phyloP scores from a whole-genome alignment of 2,113 vertebrate genomes.

The Dipodomys spectabilis region DNA sequence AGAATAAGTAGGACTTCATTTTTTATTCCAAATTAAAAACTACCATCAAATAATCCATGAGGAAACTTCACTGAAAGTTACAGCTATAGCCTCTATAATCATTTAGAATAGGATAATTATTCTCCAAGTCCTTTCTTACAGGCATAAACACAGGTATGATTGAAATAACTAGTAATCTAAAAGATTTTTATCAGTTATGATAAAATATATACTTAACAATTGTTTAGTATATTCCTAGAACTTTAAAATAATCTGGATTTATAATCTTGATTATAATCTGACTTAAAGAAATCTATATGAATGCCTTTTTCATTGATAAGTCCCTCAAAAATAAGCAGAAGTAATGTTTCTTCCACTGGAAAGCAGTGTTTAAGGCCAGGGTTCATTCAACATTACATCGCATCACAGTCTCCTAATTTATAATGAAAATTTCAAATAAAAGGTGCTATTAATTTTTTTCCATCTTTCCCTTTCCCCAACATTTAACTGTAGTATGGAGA shows the following conservation, averaged over 20 bases:
- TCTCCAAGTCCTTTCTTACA: constrained; percentile 53
- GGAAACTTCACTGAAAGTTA: constrained; percentile 65
- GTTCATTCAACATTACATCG: background rate
- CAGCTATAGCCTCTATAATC: constrained; percentile 50
- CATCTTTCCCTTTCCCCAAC: constrained; percentile 13
- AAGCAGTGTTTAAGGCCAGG: background rate
- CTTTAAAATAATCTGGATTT: constrained; percentile 26
- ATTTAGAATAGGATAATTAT: constrained; percentile 51
- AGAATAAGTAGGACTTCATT: constrained; percentile 45
- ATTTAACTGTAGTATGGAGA: constrained; percentile 6
- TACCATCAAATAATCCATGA: constrained; percentile 57
- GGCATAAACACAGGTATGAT: constrained; percentile 17
- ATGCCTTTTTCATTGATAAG: constrained; percentile 16
- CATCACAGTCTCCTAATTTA: background rate
- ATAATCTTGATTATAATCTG: background rate
- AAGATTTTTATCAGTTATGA: background rate
- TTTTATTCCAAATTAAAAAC: constrained; percentile 59
- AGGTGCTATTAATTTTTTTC: constrained; percentile 22
- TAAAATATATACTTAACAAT: background rate
- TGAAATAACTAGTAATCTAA: constrained; percentile 12
- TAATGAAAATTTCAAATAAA: constrained; percentile 46
- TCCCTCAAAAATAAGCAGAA: background rate
- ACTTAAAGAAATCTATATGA: constrained; percentile 19
- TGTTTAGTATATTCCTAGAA: constrained; percentile 23
- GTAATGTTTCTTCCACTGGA: background rate